phyloP scores from a whole-genome alignment of 1,140 invertebrate species.

The Achatina immaculata region DNA sequence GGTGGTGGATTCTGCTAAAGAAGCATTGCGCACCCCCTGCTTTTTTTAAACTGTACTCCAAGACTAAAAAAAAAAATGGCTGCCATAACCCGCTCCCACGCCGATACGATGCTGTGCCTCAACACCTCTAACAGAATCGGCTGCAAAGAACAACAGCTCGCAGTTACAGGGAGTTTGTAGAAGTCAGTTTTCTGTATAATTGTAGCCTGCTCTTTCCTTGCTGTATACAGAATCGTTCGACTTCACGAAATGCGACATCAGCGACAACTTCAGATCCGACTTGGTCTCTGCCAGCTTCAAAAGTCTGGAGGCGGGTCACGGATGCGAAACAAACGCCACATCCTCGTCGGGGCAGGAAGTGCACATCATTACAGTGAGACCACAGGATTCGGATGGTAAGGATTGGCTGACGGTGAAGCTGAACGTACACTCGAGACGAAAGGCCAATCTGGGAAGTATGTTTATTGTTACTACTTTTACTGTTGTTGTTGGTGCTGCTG shows the following conservation, averaged over 20 bases:
- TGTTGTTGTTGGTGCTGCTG: neutral
- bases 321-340: slow-evolving; percentile 46
- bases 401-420: neutral
- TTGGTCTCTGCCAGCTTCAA: slow-evolving; percentile 47
- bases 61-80: too few species aligned
- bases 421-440: neutral
- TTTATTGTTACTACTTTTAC: neutral
- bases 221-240: slow-evolving; percentile 32
- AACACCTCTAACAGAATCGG: too few species aligned
- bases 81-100: too few species aligned
- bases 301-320: slow-evolving; percentile 38
- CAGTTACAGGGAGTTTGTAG: too few species aligned
- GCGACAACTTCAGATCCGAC: slow-evolving; percentile 37
- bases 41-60: neutral
- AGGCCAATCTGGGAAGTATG: neutral
- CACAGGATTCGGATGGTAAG: neutral
- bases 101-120: too few species aligned
- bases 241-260: slow-evolving; percentile 45
- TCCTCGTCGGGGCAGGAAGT: slow-evolving; percentile 44
- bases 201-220: neutral
- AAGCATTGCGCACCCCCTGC: neutral
- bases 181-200: too few species aligned
- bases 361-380: slow-evolving; percentile 49
- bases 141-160: too few species aligned
- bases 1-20: too few species aligned